A percentile compares a stretch with the other conserved stretches of the same genome.
Evolutionary conservation across 2,113 vertebrate genomes (phyloP).

Genomic region (Tachysurus fulvidraco): DNA sequence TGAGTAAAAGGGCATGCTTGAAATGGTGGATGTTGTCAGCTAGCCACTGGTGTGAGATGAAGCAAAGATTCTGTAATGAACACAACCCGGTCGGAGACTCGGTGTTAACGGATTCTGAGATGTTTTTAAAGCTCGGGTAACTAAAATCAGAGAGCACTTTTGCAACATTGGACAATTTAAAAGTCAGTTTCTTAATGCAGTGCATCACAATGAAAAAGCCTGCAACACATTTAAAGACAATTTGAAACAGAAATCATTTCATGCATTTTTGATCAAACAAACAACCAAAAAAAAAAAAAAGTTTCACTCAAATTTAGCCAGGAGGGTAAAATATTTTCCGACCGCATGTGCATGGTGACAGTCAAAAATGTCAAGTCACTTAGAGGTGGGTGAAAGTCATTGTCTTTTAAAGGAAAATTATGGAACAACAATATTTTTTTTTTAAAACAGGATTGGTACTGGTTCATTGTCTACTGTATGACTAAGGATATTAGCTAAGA

Average conservation of each 20-base stretch:
- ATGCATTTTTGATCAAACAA: background rate
- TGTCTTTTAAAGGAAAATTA: background rate
- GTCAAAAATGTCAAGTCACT: background rate
- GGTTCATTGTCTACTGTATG: background rate
- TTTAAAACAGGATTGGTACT: background rate
- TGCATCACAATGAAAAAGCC: background rate
- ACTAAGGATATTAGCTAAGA: background rate
- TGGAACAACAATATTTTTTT: background rate
- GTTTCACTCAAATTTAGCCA: background rate
- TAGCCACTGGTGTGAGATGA: background rate
- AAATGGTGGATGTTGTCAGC: conserved; percentile 30
- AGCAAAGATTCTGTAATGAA: background rate
- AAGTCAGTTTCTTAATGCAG: background rate
- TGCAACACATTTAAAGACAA: background rate
- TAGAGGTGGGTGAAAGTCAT: background rate
- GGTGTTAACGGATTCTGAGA: background rate
- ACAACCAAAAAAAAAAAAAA: no score
- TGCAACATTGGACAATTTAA: background rate
- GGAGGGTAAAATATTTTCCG: background rate
- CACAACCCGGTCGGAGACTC: background rate
- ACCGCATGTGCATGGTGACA: background rate
- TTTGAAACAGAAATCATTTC: background rate
- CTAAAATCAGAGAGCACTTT: background rate
- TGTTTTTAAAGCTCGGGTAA: background rate
- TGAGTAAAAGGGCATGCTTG: conserved; percentile 19